Percentiles rank a stretch among this genome's conserved stretches.
Evolutionary conservation across 1,140 invertebrate genomes (phyloP).

Genomic region (Sinonovacula constricta): DNA sequence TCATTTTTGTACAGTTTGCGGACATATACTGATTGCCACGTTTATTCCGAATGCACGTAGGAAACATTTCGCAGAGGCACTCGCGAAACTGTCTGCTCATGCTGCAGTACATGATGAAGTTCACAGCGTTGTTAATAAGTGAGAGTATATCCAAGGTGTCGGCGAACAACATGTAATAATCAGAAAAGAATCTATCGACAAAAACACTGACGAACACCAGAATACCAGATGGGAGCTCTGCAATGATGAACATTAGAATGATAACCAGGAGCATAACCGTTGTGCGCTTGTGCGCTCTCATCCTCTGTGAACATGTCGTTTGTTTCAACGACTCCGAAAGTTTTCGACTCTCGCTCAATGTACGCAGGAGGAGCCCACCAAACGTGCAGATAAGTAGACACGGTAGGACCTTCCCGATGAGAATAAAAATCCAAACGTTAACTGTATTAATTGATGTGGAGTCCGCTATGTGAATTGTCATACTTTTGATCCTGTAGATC

Average conservation of each 20-base stretch:
- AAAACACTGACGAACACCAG: constrained; percentile 66
- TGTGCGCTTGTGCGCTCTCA: constrained; percentile 84
- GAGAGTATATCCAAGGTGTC: constrained; percentile 94
- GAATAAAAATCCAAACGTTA: constrained; percentile 71
- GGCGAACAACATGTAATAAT: constrained; percentile 83
- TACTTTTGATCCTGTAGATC: constrained; percentile 44
- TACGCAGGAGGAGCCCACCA: constrained; percentile 78
- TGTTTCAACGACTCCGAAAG: constrained; percentile 67
- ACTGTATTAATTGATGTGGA: constrained; percentile 34
- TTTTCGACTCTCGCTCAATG: constrained; percentile 76
- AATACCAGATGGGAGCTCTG: constrained; percentile 87
- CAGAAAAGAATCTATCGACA: constrained; percentile 61
- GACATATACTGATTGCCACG: no score
- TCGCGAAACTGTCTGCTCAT: no score
- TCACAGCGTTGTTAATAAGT: constrained; percentile 92
- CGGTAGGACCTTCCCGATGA: constrained; percentile 77
- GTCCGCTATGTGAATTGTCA: constrained; percentile 40
- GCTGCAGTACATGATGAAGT: no score
- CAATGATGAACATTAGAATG: constrained; percentile 88
- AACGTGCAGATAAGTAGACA: constrained; percentile 78
- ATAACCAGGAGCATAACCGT: constrained; percentile 69
- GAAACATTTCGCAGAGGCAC: no score
- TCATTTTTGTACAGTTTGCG: no score
- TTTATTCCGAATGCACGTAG: no score
- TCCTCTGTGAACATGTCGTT: constrained; percentile 80